Base-by-base conservation (phyloP, 2,113 vertebrate genomes). In the Albula goreensis region DNA sequence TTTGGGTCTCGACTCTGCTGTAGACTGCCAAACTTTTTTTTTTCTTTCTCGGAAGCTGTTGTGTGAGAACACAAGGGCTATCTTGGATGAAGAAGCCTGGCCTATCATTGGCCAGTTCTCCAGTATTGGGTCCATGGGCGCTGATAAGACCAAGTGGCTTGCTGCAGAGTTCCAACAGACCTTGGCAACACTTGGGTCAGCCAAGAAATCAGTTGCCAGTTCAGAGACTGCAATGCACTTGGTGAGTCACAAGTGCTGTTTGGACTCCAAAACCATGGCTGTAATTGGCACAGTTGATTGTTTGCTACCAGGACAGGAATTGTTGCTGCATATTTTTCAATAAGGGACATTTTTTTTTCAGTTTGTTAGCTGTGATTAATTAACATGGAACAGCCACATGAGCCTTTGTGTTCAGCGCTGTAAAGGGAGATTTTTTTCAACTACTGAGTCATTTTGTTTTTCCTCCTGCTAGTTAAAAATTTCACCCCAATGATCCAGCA, bases 71-170 rank as follows among this genome's bases (percentile, higher is more conserved):
- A 78, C 95, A 11, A 79, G 88, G 0, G 85, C 95, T 0, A 0
- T 92, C 4, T 85, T 95, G 1, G 87, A 89, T 0, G 90, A 92
- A 0, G 95, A 98, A 25, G 85, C 82, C 41, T 99, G 98, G 98
- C 96, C 97, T 0, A 80, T 99, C 15, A 91, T 99, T 85, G 98
- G 97, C 2, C 98, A 99, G 93, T 99, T 99, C 89, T 99, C 98
- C 81, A 99, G 98, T 92, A 99, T 99, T 0, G 98, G 98, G 63
- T 99, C 98, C 0, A 87, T 99, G 96, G 98, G 98, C 84, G 85
- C 92, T 74, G 98, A 99, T 84, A 96, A 96, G 13, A 97, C 96
- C 70, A 99, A 99, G 56, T 99, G 98, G 98, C 88, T 99, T 83
- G 94, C 95, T 50, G 96, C 96, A 0, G 98, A 99, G 89, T 99